Evolutionary conservation across 2,888 invertebrate genomes (phyloP), one percentile per base, ranked within the genome.

Genomic region (Sycophila texana): DNA sequence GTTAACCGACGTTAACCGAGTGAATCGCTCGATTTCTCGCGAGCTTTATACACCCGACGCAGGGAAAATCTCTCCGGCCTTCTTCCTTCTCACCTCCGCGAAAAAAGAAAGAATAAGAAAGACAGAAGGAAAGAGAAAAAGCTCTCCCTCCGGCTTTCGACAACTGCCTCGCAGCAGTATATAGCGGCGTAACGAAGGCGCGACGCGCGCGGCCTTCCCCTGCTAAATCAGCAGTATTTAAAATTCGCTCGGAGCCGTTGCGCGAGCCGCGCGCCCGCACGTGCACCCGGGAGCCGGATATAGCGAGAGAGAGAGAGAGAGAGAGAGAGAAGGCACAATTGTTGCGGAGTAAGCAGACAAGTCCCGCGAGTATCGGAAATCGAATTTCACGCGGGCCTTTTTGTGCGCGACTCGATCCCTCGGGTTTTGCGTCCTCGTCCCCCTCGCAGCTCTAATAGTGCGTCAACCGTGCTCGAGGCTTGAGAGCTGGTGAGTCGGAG

Each of bases 191-290:
- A 39, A 39, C 39, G 39, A 39, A 39, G 39, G 39, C 39, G 30
- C 30, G 30, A n/a, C n/a, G 4, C 30, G 39, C 39, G 39, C 39
- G 39, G 10, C 7, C 10, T 39, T 39, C 51, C 53, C 16, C 16
- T 60, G 74, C 63, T n/a, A 75, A 81, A 77, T 81, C 81, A 78
- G 74, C 81, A 72, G 77, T 78, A 72, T 81, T 81, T 81, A 81
- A 81, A 77, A 81, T 78, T 71, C 68, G 67, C 47, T 66, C 68
- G 57, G 49, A 13, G 18, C 47, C 18, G 20, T 16, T 49, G 18
- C 51, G 60, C 57, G 20, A 30, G n/a, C 60, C 22, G 53, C 30
- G n/a, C 13, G 55, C 58, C 14, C 61, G 49, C 49, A 20, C 60
- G 57, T 16, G 4, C 47, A 49, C 47, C 26, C 16, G 16, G 5